Base-by-base conservation (phyloP, 1,140 invertebrate species). In the Scaptomyza pallida region DNA sequence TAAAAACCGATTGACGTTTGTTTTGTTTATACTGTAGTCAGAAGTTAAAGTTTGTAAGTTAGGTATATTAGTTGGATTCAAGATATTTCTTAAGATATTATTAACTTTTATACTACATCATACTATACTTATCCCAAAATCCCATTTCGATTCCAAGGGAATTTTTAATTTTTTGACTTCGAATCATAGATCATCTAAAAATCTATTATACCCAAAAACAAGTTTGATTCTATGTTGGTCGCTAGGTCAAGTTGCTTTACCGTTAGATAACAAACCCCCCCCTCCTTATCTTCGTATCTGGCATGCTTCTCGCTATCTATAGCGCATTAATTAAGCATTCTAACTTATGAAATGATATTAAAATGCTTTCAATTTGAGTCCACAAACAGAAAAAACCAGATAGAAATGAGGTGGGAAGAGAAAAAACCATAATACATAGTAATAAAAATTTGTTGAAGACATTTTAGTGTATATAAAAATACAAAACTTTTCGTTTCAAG, bases 281-380 rank as follows among this genome's bases (percentile, higher is more conserved):
- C n/a, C 19, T 10, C 4, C 37, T 9, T 9, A 10, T 0, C n/a
- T 26, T 0, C 23, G 5, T 5, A 17, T 21, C 35, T 35, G 33
- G 33, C 33, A 35, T 35, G n/a, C 4, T 5, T 8, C 37, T 10
- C 5, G n/a, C 59, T 52, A 62, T 62, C 51, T 45, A 41, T 52
- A 33, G 62, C 61, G 50, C 61, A 65, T 65, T 57, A 71, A 71
- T 65, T 57, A 57, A 57, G 43, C 33, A 26, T 43, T 43, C 30
- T 54, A 55, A 30, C 65, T 54, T 62, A 54, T 48, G 17, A 63
- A 69, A 54, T 69, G 50, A 23, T 5, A 16, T 59, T 43, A 35
- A 65, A 65, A 57, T 56, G 33, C 54, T 65, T 65, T 65, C 54
- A 65, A 50, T 64, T 64, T 56, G 61, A 30, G 26, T 30, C 51